Conservation (phyloP, 2,888 invertebrate genomes). For the Tenthredo notha region DNA sequence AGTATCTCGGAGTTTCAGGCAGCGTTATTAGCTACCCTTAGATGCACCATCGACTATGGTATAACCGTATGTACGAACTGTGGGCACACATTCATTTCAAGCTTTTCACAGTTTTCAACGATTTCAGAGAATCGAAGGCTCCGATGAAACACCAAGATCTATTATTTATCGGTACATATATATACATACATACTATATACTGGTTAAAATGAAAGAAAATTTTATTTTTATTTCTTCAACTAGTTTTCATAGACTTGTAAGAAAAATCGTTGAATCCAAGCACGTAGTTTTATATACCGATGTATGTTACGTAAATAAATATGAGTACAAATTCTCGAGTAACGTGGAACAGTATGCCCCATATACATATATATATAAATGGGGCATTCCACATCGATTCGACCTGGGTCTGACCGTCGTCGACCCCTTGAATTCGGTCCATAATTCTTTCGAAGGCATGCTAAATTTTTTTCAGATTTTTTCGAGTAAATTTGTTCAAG, state of each 20-base stretch:
- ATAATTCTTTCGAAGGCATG: no score
- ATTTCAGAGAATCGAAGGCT: neutral
- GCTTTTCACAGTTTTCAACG: constrained; percentile 19
- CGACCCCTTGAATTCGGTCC: no score
- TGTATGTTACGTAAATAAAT: neutral
- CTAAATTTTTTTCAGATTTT: no score
- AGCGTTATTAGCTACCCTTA: neutral
- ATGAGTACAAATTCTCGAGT: neutral
- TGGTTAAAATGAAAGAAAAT: neutral
- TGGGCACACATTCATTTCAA: constrained; percentile 8
- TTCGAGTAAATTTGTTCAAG: no score
- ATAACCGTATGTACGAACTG: neutral
- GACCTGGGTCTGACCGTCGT: no score
- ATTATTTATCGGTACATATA: neutral
- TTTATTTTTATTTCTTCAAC: neutral
- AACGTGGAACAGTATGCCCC: neutral
- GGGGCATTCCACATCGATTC: no score
- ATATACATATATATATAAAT: no score
- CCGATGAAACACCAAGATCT: neutral
- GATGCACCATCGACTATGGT: neutral
- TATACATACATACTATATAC: neutral
- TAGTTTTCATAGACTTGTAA: neutral
- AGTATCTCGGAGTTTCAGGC: neutral
- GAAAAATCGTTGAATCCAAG: neutral
- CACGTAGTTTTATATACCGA: neutral